Evolutionary conservation across 2,888 invertebrate genomes (phyloP), one percentile per base, ranked within the genome.

Genomic region (Girardia tigrina): DNA sequence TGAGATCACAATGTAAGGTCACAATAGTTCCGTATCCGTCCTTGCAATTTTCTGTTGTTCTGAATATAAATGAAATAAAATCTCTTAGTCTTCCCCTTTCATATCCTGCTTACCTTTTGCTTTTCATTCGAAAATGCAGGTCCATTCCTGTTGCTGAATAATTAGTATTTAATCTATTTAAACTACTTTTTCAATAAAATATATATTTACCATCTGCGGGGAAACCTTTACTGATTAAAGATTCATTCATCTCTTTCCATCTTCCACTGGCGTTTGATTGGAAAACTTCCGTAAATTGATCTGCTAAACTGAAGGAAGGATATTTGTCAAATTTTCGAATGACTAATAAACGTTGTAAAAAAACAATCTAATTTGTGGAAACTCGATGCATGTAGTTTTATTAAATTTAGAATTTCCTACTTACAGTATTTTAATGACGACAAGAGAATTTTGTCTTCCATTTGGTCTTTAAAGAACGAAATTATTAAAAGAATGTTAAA

Each of bases 191-290:
- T n/a, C n/a, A n/a, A n/a, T n/a, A n/a, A n/a, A n/a, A n/a, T n/a
- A n/a, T n/a, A n/a, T n/a, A 56, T 23, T 56, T 56, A 56, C 56
- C 4, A 56, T 56, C 56, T 20, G 20, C n/a, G n/a, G 8, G 8
- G n/a, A 56, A 56, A 6, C 56, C 56, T 2, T 56, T 4, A 6
- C 23, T 56, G 23, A 16, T n/a, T n/a, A 56, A 16, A 8, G 56
- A 56, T 8, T 56, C 56, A n/a, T 56, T 56, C 56, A 56, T 56
- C n/a, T 56, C 23, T 23, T n/a, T 56, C 56, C 56, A 56, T 56
- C 23, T n/a, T 20, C 4, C 23, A 16, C 56, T 56, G 4, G 56
- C n/a, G 23, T 56, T 56, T 6, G 56, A 56, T n/a, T 56, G 56
- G n/a, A 6, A 23, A 4, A 56, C 23, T 56, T 56, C 56, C 6